Evolutionary conservation across 2,113 vertebrate species (phyloP).

Genomic region (Leptobrachium leishanense): DNA sequence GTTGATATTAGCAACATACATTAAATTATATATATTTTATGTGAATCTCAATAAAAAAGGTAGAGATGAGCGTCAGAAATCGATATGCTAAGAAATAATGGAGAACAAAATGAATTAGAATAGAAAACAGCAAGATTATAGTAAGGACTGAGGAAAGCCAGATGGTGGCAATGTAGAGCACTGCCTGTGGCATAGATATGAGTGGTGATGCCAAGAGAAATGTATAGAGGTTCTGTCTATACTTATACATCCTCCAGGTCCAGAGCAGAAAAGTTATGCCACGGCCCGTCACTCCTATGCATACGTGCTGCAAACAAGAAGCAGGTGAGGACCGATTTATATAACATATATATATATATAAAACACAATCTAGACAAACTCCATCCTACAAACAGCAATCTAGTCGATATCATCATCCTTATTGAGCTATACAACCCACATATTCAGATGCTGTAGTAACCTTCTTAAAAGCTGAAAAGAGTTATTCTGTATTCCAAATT

Average conservation of each 20-base stretch:
- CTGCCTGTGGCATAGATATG: constrained; percentile 47
- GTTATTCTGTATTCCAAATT: too few relatives aligned
- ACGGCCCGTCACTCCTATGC: constrained; percentile 68
- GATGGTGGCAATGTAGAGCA: constrained; percentile 45
- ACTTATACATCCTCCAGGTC: constrained; percentile 79
- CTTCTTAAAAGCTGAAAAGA: too few relatives aligned
- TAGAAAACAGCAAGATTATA: neutral
- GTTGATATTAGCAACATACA: too few relatives aligned
- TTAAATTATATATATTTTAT: too few relatives aligned
- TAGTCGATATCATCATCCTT: too few relatives aligned
- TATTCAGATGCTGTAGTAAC: too few relatives aligned
- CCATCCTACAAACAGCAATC: too few relatives aligned
- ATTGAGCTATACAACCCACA: too few relatives aligned
- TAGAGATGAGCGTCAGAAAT: constrained; percentile 37
- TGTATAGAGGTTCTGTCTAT: constrained; percentile 58
- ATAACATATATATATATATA: neutral
- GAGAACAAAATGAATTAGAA: constrained; percentile 1
- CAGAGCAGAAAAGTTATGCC: constrained; percentile 72
- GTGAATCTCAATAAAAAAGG: neutral
- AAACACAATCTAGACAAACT: too few relatives aligned
- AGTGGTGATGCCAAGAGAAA: constrained; percentile 51
- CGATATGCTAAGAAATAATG: constrained; percentile 31
- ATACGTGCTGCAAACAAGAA: constrained; percentile 72
- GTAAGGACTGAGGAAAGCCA: constrained; percentile 31
- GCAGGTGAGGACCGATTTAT: constrained; percentile 43